phyloP scores from a whole-genome alignment of 2,888 invertebrate species.

The Torymus aiolomorphi region DNA sequence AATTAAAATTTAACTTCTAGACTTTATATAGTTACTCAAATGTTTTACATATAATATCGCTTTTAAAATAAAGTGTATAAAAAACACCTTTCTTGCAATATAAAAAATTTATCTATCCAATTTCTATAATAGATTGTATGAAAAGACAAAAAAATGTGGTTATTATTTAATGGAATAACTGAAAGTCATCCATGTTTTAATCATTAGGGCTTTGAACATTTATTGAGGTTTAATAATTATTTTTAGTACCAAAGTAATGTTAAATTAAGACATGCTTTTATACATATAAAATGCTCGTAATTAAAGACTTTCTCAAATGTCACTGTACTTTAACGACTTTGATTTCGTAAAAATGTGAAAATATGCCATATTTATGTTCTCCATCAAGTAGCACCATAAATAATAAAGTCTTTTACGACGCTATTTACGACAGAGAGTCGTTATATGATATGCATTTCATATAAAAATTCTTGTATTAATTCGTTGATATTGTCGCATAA shows the following conservation, averaged over 20 bases:
- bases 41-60: too few relatives aligned
- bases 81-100: too few relatives aligned
- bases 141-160: too few relatives aligned
- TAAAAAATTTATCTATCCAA: too few relatives aligned
- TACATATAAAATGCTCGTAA: constrained; percentile 34
- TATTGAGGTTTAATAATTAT: constrained; percentile 15
- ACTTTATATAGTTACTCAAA: too few relatives aligned
- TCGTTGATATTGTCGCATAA: constrained; percentile 46
- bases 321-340: constrained; percentile 40
- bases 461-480: constrained; percentile 50
- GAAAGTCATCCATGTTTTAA: too few relatives aligned
- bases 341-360: constrained; percentile 48
- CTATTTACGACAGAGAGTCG: constrained; percentile 49
- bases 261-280: constrained; percentile 27
- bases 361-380: constrained; percentile 51
- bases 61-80: too few relatives aligned
- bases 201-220: neutral
- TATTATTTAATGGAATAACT: too few relatives aligned
- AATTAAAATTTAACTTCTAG: too few relatives aligned
- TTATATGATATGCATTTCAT: constrained; percentile 51
- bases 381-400: constrained; percentile 43
- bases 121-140: too few relatives aligned
- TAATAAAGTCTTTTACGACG: constrained; percentile 51
- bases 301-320: constrained; percentile 46
- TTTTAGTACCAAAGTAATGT: constrained; percentile 5